A percentile compares a stretch with the other conserved stretches of the same genome.
Evolutionary conservation across 2,113 vertebrate genomes (phyloP).

Genomic region (Pyxicephalus adspersus): DNA sequence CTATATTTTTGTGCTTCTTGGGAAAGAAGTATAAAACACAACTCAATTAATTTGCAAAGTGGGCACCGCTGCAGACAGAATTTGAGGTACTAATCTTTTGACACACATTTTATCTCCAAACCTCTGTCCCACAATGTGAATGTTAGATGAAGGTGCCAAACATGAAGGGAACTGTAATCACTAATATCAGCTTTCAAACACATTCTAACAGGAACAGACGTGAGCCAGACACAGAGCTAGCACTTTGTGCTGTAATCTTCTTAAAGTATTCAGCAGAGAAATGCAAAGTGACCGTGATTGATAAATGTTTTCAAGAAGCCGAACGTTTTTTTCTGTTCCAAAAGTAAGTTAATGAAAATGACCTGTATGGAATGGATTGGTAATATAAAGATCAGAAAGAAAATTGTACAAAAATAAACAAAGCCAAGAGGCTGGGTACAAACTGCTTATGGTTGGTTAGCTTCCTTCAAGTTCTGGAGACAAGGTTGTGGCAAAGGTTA

Average conservation of each 20-base stretch:
- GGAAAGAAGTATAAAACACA: not conserved
- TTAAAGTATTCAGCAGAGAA: conserved; percentile 21
- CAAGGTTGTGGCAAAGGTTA: conserved; percentile 1
- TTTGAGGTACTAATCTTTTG: conserved; percentile 1
- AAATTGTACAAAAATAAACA: not conserved
- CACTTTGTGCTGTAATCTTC: conserved; percentile 22
- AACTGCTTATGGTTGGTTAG: not conserved
- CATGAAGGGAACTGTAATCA: conserved; percentile 24
- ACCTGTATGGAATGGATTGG: conserved; percentile 22
- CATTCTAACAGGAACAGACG: conserved; percentile 14
- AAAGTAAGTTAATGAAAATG: conserved; percentile 46
- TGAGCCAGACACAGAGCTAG: conserved; percentile 11
- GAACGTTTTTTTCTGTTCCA: conserved; percentile 11
- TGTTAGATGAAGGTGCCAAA: conserved; percentile 14
- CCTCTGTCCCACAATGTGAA: conserved; percentile 3
- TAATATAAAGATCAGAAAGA: conserved; percentile 29
- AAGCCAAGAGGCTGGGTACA: not conserved
- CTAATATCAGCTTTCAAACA: conserved; percentile 18
- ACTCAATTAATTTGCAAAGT: conserved; percentile 6
- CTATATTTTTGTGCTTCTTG: too few species aligned
- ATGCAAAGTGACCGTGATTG: conserved; percentile 36
- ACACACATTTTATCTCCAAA: not conserved
- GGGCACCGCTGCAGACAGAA: not conserved
- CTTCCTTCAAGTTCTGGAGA: not conserved
- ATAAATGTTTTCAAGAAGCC: conserved; percentile 23